These are phyloP conservation scores for Genyomyrus donnyi DNA, from an alignment of 2,113 vertebrate genomes.

Conservation along the genomic window DNA sequence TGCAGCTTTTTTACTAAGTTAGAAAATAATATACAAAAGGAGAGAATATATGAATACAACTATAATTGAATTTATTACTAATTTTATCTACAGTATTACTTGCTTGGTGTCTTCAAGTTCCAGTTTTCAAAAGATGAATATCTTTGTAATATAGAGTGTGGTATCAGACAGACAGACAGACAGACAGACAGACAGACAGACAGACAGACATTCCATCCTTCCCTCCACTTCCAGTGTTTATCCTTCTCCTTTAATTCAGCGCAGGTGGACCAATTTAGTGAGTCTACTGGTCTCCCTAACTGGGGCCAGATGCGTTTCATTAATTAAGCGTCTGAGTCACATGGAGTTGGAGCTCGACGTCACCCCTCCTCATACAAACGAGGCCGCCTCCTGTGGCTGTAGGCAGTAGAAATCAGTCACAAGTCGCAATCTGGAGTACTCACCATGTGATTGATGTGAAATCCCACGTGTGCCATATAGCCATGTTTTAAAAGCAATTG, in stretches of 20 bases:
- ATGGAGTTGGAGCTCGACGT: not conserved
- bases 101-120: not conserved
- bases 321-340: not conserved
- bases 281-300: not conserved
- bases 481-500: not conserved
- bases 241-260: not conserved
- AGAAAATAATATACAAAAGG: not conserved
- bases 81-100: not conserved
- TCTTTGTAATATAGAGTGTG: not conserved
- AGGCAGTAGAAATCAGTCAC: not conserved
- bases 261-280: not conserved
- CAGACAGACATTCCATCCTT: not conserved
- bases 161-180: not conserved
- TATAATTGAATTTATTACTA: not conserved
- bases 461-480: not conserved
- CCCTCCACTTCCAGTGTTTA: not conserved
- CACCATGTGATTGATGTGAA: not conserved
- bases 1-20: not conserved
- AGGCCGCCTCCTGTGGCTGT: not conserved
- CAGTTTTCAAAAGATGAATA: not conserved
- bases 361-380: not conserved
- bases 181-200: accelerated
- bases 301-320: not conserved
- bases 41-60: not conserved
- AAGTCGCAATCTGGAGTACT: not conserved